A percentile compares a stretch with the other conserved stretches of the same genome.
These are phyloP conservation scores for Eustalomyia histrio DNA, from an alignment of 2,888 invertebrate species.

Conservation along the genomic window DNA sequence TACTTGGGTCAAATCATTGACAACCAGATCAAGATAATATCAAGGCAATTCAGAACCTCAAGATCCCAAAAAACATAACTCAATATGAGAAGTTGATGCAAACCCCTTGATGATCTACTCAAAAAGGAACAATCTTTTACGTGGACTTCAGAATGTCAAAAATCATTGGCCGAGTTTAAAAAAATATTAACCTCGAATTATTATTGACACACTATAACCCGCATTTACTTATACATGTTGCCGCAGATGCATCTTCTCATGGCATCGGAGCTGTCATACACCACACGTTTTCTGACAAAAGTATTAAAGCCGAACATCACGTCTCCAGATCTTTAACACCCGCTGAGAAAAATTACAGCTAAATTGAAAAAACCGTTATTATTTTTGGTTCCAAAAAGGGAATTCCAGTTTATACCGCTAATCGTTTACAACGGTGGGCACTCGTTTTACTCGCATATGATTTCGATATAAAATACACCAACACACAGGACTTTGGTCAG, in stretches of 20 bases:
- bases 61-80: slow-evolving; percentile 13
- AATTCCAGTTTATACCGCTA: slow-evolving; percentile 65
- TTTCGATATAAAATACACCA: slow-evolving; percentile 28
- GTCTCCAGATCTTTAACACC: slow-evolving; percentile 45
- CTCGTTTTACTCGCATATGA: slow-evolving; percentile 14
- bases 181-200: slow-evolving; percentile 13
- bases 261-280: slow-evolving; percentile 26
- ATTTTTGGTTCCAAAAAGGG: slow-evolving; percentile 71
- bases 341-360: slow-evolving; percentile 53
- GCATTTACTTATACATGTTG: slow-evolving; percentile 12
- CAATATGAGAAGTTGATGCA: slow-evolving; percentile 5
- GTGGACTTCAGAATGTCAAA: slow-evolving; percentile 15
- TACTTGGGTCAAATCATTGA: slow-evolving; percentile 18
- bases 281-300: slow-evolving; percentile 47
- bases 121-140: slow-evolving; percentile 12
- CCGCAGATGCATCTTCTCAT: slow-evolving; percentile 13
- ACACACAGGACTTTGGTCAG: background rate
- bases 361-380: slow-evolving; percentile 72
- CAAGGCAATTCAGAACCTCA: slow-evolving; percentile 29
- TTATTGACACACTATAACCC: background rate
- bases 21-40: slow-evolving; percentile 24
- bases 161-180: slow-evolving; percentile 1
- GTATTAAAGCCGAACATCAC: slow-evolving; percentile 44
- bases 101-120: slow-evolving; percentile 13
- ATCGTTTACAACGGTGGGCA: slow-evolving; percentile 23